Evolutionary conservation across 2,113 vertebrate species (phyloP).

Genomic region (Platichthys stellatus): DNA sequence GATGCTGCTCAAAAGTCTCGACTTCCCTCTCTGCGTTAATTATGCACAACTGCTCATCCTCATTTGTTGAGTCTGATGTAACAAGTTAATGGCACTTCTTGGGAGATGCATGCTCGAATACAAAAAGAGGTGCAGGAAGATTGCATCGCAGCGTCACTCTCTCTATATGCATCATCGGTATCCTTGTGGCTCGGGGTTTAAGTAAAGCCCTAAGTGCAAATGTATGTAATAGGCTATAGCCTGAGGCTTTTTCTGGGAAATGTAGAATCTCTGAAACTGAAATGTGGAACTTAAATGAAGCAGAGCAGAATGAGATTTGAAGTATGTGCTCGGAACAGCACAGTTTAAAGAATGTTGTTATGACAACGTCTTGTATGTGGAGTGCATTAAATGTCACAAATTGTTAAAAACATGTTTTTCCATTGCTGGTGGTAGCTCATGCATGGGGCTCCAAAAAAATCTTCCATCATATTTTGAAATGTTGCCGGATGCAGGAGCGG

Average conservation of each 20-base stretch:
- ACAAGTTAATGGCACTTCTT: background rate
- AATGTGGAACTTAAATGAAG: conserved; percentile 17
- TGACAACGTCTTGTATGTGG: background rate
- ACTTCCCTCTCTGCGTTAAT: too few relatives aligned
- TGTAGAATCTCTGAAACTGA: conserved; percentile 19
- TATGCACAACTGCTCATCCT: too few relatives aligned
- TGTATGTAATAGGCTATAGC: background rate
- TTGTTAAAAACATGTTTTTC: conserved; percentile 13
- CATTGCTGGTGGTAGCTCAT: background rate
- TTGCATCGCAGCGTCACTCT: background rate
- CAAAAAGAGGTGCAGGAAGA: background rate
- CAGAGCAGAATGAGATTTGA: background rate
- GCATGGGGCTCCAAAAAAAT: background rate
- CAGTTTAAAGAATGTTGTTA: conserved; percentile 6
- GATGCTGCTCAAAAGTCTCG: too few relatives aligned
- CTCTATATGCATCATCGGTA: conserved; percentile 15
- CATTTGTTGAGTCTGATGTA: too few relatives aligned
- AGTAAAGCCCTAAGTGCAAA: conserved; percentile 5
- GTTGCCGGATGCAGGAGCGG: conserved; percentile 14
- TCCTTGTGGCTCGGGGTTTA: conserved; percentile 9
- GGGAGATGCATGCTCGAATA: background rate
- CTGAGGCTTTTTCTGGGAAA: conserved; percentile 14
- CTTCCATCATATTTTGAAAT: conserved; percentile 12
- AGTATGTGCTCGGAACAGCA: background rate
- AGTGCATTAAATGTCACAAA: conserved; percentile 22